phyloP scores from a whole-genome alignment of 2,113 vertebrate species.

The Seriola dumerili region DNA sequence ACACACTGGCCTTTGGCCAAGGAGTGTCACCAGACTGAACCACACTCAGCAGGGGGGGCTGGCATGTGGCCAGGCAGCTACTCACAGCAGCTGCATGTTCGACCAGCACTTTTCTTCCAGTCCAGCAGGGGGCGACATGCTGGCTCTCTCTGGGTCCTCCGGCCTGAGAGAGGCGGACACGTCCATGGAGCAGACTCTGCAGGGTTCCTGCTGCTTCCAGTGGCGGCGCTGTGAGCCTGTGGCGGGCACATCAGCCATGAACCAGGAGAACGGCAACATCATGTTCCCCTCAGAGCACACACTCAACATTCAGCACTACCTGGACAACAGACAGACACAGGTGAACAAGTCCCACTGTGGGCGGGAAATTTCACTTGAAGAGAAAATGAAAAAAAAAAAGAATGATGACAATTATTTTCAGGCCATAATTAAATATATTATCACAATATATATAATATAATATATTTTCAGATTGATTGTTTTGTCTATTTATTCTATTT shows the following conservation, averaged over 20 bases:
- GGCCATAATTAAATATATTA: neutral
- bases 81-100: constrained; percentile 65
- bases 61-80: constrained; percentile 17
- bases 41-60: constrained; percentile 41
- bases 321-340: constrained; percentile 60
- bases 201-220: constrained; percentile 58
- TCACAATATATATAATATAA: no score
- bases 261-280: constrained; percentile 35
- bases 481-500: no score
- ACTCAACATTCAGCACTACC: constrained; percentile 42
- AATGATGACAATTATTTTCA: neutral
- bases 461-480: no score
- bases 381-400: neutral
- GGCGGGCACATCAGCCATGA: constrained; percentile 36
- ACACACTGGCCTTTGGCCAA: neutral
- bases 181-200: constrained; percentile 41
- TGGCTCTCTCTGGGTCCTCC: constrained; percentile 4
- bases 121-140: constrained; percentile 24
- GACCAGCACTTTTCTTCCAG: constrained; percentile 30
- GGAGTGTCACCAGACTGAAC: constrained; percentile 37
- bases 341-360: constrained; percentile 36
- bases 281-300: constrained; percentile 40
- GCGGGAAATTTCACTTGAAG: no score
- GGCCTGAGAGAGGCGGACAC: neutral
- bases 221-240: neutral